Evolutionary conservation across 2,113 vertebrate genomes (phyloP).

Genomic region (Pongo abelii): DNA sequence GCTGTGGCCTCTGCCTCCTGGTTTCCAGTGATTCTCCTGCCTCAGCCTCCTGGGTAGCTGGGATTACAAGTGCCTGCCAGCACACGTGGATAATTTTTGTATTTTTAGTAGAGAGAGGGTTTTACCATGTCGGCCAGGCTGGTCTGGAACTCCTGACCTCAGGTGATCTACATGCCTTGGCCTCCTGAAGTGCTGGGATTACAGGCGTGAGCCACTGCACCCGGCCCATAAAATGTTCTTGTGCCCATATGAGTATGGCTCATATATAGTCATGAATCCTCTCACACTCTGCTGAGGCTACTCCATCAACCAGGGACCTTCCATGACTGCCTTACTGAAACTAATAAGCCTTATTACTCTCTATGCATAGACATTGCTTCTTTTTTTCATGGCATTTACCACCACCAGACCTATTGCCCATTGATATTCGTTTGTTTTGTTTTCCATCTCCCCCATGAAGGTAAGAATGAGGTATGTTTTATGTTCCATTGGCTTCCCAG

Average conservation of each 20-base stretch:
- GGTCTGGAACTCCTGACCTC: too few species aligned
- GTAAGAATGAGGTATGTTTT: background rate
- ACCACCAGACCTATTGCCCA: background rate
- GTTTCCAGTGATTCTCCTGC: too few species aligned
- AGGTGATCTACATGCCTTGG: too few species aligned
- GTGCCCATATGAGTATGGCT: background rate
- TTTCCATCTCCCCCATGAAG: background rate
- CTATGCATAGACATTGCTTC: background rate
- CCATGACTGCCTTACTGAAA: background rate
- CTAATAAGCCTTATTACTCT: background rate
- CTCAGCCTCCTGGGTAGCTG: too few species aligned
- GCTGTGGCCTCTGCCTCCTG: too few species aligned
- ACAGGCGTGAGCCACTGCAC: too few species aligned
- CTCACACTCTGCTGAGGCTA: background rate
- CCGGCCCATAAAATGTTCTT: background rate
- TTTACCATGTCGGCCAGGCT: too few species aligned
- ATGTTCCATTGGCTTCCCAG: background rate
- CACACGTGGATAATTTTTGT: too few species aligned
- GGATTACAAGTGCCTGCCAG: too few species aligned
- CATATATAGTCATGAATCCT: background rate
- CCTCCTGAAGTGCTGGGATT: too few species aligned
- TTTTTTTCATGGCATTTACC: background rate
- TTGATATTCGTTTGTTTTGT: background rate
- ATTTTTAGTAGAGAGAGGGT: too few species aligned
- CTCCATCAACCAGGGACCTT: background rate